Evolutionary conservation across 2,797 vertebrate species (phyloP).

Genomic region (Hydrolagus colliei): DNA sequence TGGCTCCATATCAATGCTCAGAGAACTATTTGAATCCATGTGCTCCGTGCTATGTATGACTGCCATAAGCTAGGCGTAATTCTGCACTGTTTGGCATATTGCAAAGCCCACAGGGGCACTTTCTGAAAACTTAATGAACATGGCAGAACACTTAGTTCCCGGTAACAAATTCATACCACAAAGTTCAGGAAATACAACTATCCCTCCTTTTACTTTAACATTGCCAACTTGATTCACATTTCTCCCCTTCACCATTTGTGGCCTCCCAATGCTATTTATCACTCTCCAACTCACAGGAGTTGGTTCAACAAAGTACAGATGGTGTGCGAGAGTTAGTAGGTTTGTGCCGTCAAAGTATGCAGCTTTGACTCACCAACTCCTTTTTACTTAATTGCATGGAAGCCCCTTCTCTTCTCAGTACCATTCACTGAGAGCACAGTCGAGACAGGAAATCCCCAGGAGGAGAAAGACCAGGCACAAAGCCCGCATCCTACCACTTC

Average conservation of each 20-base stretch:
- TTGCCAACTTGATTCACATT: not conserved
- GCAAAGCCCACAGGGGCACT: no score
- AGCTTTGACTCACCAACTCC: not conserved
- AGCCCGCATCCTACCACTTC: slow-evolving; percentile 8
- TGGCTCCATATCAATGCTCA: not conserved
- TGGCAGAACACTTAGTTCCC: no score
- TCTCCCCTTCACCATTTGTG: not conserved
- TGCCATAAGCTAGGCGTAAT: no score
- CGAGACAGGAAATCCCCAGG: not conserved
- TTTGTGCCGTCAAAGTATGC: not conserved
- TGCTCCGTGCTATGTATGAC: no score
- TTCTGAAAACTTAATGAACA: no score
- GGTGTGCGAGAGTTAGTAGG: no score
- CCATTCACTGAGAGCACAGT: not conserved
- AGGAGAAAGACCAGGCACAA: not conserved
- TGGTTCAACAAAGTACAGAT: no score
- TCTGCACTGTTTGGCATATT: no score
- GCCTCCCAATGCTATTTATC: not conserved
- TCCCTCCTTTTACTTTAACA: no score
- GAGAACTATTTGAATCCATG: no score
- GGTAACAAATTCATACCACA: no score
- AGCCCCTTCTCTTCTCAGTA: not conserved
- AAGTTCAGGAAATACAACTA: no score
- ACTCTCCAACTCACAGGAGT: not conserved
- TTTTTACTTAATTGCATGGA: not conserved